Evolutionary conservation across 2,888 invertebrate species (phyloP).

Genomic region (Stenodema calcarata): DNA sequence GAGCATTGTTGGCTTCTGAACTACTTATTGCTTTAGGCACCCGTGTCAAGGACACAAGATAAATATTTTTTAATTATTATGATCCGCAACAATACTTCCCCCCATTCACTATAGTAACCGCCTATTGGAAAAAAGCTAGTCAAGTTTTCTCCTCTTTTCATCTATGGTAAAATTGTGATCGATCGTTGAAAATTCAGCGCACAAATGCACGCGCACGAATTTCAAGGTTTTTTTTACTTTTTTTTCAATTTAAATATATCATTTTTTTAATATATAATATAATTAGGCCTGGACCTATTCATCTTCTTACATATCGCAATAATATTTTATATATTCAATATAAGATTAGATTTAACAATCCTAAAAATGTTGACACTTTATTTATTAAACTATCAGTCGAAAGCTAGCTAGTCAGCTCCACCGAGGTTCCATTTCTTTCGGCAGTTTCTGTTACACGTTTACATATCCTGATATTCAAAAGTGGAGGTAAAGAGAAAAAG

Average conservation of each 20-base stretch:
- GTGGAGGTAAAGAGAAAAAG: slow-evolving; percentile 45
- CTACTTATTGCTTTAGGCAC: slow-evolving; percentile 55
- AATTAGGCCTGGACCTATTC: slow-evolving; percentile 60
- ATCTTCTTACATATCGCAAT: slow-evolving; percentile 54
- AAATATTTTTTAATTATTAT: slow-evolving; percentile 34
- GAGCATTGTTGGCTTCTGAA: slow-evolving; percentile 37
- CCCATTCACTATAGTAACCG: slow-evolving; percentile 30
- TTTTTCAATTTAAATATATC: slow-evolving; percentile 33
- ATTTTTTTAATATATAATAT: slow-evolving; percentile 54
- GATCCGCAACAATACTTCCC: slow-evolving; percentile 47
- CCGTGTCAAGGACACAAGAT: slow-evolving; percentile 52
- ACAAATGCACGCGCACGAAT: not conserved
- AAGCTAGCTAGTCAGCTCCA: slow-evolving; percentile 57
- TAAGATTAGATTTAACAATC: slow-evolving; percentile 57
- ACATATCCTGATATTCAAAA: slow-evolving; percentile 45
- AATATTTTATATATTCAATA: slow-evolving; percentile 58
- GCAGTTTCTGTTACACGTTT: slow-evolving; percentile 55
- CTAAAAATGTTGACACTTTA: slow-evolving; percentile 56
- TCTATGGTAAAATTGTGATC: slow-evolving; percentile 38
- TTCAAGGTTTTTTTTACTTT: not conserved
- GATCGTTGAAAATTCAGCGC: not conserved
- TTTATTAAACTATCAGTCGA: slow-evolving; percentile 57
- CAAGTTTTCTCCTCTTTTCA: slow-evolving; percentile 1
- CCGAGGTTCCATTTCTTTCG: slow-evolving; percentile 53
- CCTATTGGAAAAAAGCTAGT: slow-evolving; percentile 33